phyloP scores from a whole-genome alignment of 2,888 invertebrate species.

The Ochropacha duplaris region DNA sequence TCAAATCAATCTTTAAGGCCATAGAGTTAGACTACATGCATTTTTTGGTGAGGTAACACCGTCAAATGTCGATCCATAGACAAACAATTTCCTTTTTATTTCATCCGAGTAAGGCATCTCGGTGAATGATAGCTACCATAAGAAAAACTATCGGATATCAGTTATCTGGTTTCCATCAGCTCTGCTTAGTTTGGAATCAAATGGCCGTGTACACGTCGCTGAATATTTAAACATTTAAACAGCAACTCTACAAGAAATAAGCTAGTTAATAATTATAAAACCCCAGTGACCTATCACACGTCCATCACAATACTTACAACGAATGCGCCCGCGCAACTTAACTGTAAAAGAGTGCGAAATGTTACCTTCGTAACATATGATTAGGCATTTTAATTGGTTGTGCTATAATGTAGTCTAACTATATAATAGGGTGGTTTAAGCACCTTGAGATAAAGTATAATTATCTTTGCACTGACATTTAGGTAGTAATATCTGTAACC shows the following conservation, averaged over 20 bases:
- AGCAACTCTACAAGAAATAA: not conserved
- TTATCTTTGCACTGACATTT: not conserved
- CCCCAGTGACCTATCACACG: not conserved
- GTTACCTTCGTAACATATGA: constrained; percentile 6
- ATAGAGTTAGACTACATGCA: too few species aligned
- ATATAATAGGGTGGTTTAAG: constrained; percentile 2
- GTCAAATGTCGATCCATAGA: too few species aligned
- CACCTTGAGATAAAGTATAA: not conserved
- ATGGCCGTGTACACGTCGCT: too few species aligned
- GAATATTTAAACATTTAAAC: too few species aligned
- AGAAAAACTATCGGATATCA: too few species aligned
- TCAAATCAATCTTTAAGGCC: too few species aligned
- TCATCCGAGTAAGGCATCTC: too few species aligned
- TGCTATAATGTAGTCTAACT: not conserved
- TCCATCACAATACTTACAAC: not conserved
- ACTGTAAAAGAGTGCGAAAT: not conserved
- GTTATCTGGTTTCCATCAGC: too few species aligned
- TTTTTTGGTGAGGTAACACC: too few species aligned
- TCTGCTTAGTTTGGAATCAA: too few species aligned
- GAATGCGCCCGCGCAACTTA: not conserved
- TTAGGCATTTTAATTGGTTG: constrained; percentile 2
- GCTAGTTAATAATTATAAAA: not conserved
- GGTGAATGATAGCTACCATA: too few species aligned
- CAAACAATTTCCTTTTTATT: too few species aligned
- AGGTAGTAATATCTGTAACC: not conserved